Evolutionary conservation across 2,113 vertebrate species (phyloP).

Genomic region (Prolemur simus): DNA sequence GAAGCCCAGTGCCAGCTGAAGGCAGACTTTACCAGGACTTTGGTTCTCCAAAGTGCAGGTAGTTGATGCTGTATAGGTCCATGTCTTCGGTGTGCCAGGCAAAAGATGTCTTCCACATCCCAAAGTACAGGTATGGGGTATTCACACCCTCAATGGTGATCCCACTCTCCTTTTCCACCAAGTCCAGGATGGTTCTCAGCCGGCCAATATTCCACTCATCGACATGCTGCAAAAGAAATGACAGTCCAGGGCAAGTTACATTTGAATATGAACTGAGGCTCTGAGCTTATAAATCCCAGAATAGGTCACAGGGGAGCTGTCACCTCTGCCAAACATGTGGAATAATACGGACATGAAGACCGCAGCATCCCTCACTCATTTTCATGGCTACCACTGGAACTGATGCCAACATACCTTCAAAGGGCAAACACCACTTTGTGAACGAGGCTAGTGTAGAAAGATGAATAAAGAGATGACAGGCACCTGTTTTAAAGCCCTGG

Average conservation of each 20-base stretch:
- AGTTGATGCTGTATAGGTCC: constrained; percentile 98
- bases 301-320: neutral
- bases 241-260: neutral
- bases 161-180: constrained; percentile 94
- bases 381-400: neutral
- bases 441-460: neutral
- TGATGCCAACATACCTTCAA: accelerated
- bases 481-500: neutral
- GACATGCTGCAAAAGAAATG: constrained; percentile 82
- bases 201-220: constrained; percentile 94
- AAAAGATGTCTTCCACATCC: constrained; percentile 99
- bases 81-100: constrained; percentile 99
- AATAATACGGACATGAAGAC: neutral
- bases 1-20: neutral
- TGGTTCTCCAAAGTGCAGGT: constrained; percentile 97
- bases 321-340: neutral
- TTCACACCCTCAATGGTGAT: constrained; percentile 97
- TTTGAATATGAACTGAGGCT: neutral
- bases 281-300: neutral
- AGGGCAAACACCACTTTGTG: neutral
- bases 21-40: constrained; percentile 92
- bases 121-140: constrained; percentile 95
- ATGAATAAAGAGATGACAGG: neutral
- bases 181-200: constrained; percentile 94
- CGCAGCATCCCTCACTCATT: neutral